These are phyloP conservation scores for Nyctibius bracteatus DNA, from an alignment of 2,113 vertebrate species.

Conservation along the genomic window DNA sequence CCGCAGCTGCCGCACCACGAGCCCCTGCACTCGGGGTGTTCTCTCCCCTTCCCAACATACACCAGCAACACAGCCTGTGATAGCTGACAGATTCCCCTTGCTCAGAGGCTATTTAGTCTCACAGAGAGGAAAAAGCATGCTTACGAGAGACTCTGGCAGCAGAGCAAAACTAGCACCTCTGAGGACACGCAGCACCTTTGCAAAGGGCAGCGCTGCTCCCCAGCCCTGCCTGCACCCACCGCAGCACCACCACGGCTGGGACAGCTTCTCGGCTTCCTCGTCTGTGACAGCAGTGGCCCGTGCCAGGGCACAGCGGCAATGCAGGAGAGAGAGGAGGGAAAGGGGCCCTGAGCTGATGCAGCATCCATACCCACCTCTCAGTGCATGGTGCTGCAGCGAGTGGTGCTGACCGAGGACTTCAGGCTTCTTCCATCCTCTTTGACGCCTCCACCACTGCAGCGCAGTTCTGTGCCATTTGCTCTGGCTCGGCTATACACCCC, in stretches of 20 bases:
- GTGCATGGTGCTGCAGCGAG: not conserved
- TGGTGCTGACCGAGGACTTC: not conserved
- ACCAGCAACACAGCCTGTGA: not conserved
- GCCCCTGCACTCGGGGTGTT: not conserved
- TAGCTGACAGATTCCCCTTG: not conserved
- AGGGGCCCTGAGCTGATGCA: not conserved
- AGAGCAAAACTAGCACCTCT: not conserved
- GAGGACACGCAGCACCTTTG: not conserved
- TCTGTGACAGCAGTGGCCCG: not conserved
- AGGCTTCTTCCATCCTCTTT: not conserved
- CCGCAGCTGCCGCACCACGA: not conserved
- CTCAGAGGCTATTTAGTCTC: not conserved
- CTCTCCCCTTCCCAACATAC: not conserved
- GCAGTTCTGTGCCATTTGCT: not conserved
- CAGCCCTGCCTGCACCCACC: not conserved
- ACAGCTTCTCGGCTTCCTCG: not conserved
- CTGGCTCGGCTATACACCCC: not conserved
- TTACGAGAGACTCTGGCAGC: not conserved
- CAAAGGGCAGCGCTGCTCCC: not conserved
- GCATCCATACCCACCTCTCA: not conserved
- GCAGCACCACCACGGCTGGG: not conserved
- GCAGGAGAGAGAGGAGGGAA: not conserved
- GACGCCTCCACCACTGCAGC: not conserved
- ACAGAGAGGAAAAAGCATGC: not conserved
- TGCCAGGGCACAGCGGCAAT: not conserved